Evolutionary conservation across 2,888 invertebrate genomes (phyloP), one percentile per base, ranked within the genome.

Genomic region (Rhagophthalmus giganteus): DNA sequence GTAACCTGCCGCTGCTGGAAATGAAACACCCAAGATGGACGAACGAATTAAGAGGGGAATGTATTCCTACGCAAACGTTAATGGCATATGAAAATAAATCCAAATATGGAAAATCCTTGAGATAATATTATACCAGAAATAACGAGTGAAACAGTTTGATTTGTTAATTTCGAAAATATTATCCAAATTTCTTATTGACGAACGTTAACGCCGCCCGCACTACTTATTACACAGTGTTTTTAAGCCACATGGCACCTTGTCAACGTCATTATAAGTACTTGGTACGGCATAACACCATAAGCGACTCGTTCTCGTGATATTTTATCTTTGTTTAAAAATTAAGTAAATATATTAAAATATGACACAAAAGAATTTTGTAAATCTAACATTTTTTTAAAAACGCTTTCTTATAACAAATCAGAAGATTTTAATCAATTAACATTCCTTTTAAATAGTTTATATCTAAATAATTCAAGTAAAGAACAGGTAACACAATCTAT

Each of bases 21-120:
- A 55, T 44, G 54, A 49, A 55, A 57, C 57, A 59, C 59, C 59
- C 59, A 59, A 59, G 50, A 59, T 59, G 59, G 59, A 51, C 38
- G 59, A 51, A 44, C 13, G 31, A 27, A 34, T 39, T 38, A 35
- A 32, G 45, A 30, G 40, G 44, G 42, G 54, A 35, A n/a, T 20
- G 31, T 52, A 54, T 58, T 54, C 46, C 58, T 52, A 54, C 58
- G 54, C 58, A 16, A 10, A 10, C 26, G 11, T 11, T 24, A 24
- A 7, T 20, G 4, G 7, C 20, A 20, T n/a, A 20, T 20, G 3
- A 7, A 20, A 20, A 5, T 20, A 20, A 5, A 20, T 20, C 7
- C 7, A 7, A 20, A 20, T 5, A 20, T 5, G 4, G 7, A 20
- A 20, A 20, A 3, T 20, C 3, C 7, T 20, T 20, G 7, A 20